These are phyloP conservation scores for Pelusios castaneus DNA, from an alignment of 2,113 vertebrate species.

Conservation along the genomic window DNA sequence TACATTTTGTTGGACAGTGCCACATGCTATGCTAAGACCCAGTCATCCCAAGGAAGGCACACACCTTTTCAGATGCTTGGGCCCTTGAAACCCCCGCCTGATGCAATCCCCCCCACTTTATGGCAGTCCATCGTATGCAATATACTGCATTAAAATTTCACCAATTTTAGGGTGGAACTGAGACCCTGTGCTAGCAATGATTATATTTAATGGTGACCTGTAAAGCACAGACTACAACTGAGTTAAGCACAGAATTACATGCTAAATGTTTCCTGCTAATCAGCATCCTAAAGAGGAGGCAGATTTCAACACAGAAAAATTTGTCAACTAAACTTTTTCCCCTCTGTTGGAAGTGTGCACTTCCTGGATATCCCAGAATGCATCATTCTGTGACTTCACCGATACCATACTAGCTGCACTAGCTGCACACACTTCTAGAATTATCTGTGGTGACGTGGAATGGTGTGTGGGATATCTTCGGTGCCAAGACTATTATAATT, in stretches of 20 bases:
- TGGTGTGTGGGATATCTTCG: constrained; percentile 28
- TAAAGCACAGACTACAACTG: background rate
- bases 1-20: background rate
- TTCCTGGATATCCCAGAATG: constrained; percentile 68
- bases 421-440: constrained; percentile 61
- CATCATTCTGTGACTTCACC: constrained; percentile 64
- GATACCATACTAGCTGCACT: constrained; percentile 28
- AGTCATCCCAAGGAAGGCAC: background rate
- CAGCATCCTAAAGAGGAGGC: constrained; percentile 19
- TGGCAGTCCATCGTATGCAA: background rate
- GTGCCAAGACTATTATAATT: constrained; percentile 65
- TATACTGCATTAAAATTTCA: background rate
- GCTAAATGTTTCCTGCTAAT: constrained; percentile 43
- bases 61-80: background rate
- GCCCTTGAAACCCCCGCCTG: background rate
- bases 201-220: background rate
- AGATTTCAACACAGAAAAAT: constrained; percentile 17
- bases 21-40: background rate
- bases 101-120: background rate
- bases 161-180: background rate
- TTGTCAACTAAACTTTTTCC: background rate
- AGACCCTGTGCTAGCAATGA: background rate
- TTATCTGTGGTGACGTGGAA: constrained; percentile 68
- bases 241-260: background rate
- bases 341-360: constrained; percentile 11